phyloP scores from a whole-genome alignment of 2,888 invertebrate species.

The Unio delphinus region DNA sequence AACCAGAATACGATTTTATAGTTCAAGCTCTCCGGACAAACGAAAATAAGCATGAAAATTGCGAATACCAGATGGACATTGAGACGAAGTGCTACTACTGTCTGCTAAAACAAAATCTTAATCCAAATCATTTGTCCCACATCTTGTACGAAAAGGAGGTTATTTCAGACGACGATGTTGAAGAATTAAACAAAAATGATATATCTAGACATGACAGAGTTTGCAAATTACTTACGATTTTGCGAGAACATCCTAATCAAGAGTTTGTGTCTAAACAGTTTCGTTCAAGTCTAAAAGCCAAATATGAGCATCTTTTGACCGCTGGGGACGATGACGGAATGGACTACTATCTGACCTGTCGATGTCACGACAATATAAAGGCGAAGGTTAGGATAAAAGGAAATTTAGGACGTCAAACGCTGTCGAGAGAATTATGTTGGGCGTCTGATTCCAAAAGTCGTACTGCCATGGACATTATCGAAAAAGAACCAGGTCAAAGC shows the following conservation, averaged over 20 bases:
- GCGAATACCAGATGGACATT: no score
- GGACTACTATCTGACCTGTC: neutral
- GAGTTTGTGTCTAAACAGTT: neutral
- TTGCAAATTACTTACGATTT: neutral
- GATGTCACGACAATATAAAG: neutral
- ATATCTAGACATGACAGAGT: neutral
- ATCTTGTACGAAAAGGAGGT: slow-evolving; percentile 3
- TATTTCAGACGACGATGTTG: slow-evolving; percentile 9
- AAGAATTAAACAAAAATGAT: neutral
- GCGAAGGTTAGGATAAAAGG: no score
- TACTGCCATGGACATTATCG: no score
- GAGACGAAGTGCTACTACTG: no score
- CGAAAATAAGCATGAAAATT: no score
- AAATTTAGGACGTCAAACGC: no score
- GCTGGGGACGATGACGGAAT: neutral
- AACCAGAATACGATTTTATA: slow-evolving; percentile 5
- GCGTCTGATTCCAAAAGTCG: no score
- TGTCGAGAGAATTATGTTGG: no score
- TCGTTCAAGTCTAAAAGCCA: neutral
- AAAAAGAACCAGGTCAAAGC: no score
- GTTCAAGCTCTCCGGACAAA: neutral
- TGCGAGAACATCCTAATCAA: neutral
- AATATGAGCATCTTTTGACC: slow-evolving; percentile 1
- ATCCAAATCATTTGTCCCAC: slow-evolving; percentile 5
- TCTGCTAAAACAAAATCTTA: slow-evolving; percentile 2